phyloP scores from a whole-genome alignment of 2,888 invertebrate genomes.

The Fissipunctia ypsillon region DNA sequence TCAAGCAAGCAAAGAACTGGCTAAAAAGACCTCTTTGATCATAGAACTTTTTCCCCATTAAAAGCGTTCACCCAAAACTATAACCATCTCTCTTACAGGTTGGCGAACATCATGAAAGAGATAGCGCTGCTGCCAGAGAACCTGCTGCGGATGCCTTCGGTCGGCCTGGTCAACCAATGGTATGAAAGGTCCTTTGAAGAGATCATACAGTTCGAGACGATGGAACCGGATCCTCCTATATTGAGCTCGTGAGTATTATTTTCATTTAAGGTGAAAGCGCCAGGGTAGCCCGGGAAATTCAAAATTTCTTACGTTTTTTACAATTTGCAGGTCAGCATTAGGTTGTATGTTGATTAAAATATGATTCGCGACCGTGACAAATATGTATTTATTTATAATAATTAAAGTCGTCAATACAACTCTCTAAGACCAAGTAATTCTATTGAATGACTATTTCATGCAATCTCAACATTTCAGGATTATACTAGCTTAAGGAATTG shows the following conservation, averaged over 20 bases:
- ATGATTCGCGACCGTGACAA: too few species aligned
- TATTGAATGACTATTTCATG: too few species aligned
- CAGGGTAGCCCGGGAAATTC: too few species aligned
- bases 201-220: constrained; percentile 97
- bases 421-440: too few species aligned
- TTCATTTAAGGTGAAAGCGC: too few species aligned
- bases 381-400: too few species aligned
- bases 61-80: constrained; percentile 13
- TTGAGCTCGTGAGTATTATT: constrained; percentile 92
- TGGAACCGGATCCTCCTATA: constrained; percentile 92
- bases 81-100: constrained; percentile 74
- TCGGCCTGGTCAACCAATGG: constrained; percentile 97
- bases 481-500: too few species aligned
- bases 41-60: background rate
- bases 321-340: too few species aligned
- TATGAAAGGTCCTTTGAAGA: constrained; percentile 98
- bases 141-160: constrained; percentile 97
- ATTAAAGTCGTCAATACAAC: too few species aligned
- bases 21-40: background rate
- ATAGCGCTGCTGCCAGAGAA: constrained; percentile 98
- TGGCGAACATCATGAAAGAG: constrained; percentile 99
- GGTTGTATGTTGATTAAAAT: too few species aligned
- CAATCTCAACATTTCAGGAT: too few species aligned
- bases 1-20: background rate
- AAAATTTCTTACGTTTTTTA: too few species aligned